These are phyloP conservation scores for Eudemis profundana DNA, from an alignment of 2,888 invertebrate genomes.

Conservation along the genomic window DNA sequence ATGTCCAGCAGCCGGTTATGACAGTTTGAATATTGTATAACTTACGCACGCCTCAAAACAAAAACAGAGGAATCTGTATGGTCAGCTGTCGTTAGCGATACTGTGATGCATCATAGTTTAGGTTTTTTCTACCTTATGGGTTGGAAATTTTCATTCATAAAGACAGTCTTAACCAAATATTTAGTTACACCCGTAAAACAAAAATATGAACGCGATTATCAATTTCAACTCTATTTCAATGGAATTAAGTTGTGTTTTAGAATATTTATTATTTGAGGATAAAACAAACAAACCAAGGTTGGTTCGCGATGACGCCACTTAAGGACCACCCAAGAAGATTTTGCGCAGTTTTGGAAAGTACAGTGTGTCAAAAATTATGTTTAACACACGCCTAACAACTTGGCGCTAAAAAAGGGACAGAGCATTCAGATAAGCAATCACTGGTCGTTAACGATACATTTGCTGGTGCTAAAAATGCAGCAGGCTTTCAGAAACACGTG, in stretches of 20 bases:
- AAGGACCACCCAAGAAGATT: constrained; percentile 80
- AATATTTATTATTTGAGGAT: constrained; percentile 51
- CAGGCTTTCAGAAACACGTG: constrained; percentile 32
- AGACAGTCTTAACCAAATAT: constrained; percentile 75
- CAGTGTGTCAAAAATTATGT: constrained; percentile 44
- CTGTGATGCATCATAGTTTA: constrained; percentile 5
- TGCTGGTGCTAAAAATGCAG: constrained; percentile 37
- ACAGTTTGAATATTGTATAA: too few species aligned
- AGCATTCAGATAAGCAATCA: constrained; percentile 38
- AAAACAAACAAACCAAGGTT: constrained; percentile 70
- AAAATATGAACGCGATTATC: constrained; percentile 45
- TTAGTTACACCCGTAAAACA: constrained; percentile 64
- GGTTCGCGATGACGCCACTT: constrained; percentile 77
- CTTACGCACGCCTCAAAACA: too few species aligned
- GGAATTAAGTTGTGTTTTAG: not conserved
- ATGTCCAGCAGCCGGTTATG: too few species aligned
- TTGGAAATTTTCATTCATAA: constrained; percentile 81
- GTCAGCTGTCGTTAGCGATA: constrained; percentile 8
- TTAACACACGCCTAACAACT: constrained; percentile 42
- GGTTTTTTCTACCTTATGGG: constrained; percentile 52
- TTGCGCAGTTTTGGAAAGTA: constrained; percentile 58
- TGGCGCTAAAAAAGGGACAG: constrained; percentile 40
- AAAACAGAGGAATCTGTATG: not conserved
- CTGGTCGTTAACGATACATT: constrained; percentile 36
- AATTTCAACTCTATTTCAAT: constrained; percentile 45